Base-by-base conservation (phyloP, 1,140 invertebrate genomes). In the Drosophila mayri region DNA sequence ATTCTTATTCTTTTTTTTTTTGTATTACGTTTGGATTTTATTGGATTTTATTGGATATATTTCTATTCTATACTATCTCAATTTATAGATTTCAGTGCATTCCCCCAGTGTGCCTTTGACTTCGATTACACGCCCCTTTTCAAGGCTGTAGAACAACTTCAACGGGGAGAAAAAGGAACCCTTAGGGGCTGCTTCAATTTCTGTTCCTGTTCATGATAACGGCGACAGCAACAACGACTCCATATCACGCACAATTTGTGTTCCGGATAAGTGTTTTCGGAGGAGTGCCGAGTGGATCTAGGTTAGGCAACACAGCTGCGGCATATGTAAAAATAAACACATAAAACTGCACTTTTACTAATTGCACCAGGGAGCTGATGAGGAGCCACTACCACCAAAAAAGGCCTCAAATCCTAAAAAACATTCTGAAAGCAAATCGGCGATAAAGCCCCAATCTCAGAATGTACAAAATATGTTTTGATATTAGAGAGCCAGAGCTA, bases 271-370 rank as follows among this genome's bases (percentile, higher is more conserved):
- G 35, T 68, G 63, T 70, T 61, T 50, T 30, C 47, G 72, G 58
- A 75, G 83, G 81, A 74, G 82, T 65, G 74, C 47, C 72, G 52
- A 54, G 32, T 52, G 49, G 66, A 90, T 90, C 37, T 90, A 90
- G 85, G 85, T 85, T 90, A 90, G 85, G 85, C 81, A 78, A 76
- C 75, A 90, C 85, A 90, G 71, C 85, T 90, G 79, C 77, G 83
- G 65, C 79, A 74, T 74, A 77, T 80, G 80, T 82, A 82, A 83
- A 85, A 85, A 90, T 81, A 88, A 90, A 85, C 85, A 90, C 85
- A 90, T 90, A 90, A 90, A 90, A 90, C 85, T 90, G 85, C 85
- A 90, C 85, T 90, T 66, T 78, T 81, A 80, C 85, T 90, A 90
- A 90, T 90, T 90, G 85, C 85, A 71, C 49, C 43, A 58, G 85